phyloP scores from a whole-genome alignment of 2,797 vertebrate species.

The Mico argentatus region DNA sequence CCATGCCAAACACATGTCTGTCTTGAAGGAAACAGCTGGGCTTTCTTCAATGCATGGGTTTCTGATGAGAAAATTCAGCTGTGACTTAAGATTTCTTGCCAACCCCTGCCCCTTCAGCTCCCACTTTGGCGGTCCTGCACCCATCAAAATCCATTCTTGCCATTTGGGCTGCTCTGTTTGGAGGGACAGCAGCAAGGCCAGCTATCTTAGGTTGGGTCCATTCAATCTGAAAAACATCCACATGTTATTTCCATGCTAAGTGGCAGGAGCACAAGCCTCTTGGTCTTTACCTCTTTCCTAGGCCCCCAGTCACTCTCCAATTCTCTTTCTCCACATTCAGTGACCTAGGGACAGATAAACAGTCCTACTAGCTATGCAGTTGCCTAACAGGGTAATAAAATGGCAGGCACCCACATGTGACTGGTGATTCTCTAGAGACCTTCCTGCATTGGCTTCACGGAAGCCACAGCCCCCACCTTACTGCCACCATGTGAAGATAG shows the following conservation, averaged over 20 bases:
- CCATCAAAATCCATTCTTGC: not conserved
- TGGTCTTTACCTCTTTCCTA: not conserved
- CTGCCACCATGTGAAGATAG: not conserved
- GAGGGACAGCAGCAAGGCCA: not conserved
- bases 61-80: not conserved
- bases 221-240: not conserved
- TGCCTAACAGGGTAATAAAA: not conserved
- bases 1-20: not conserved
- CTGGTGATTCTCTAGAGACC: not conserved
- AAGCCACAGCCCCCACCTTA: not conserved
- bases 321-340: not conserved
- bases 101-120: not conserved
- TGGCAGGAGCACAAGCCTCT: not conserved
- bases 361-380: not conserved
- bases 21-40: not conserved
- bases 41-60: not conserved
- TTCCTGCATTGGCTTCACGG: not conserved
- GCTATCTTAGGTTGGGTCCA: not conserved
- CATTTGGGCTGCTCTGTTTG: not conserved
- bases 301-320: not conserved
- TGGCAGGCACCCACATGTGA: not conserved
- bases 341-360: not conserved
- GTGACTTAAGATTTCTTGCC: not conserved
- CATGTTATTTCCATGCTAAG: not conserved
- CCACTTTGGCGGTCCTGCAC: not conserved